These are phyloP conservation scores for Zhengitettix transpicula DNA, from an alignment of 2,888 invertebrate species.

Conservation along the genomic window DNA sequence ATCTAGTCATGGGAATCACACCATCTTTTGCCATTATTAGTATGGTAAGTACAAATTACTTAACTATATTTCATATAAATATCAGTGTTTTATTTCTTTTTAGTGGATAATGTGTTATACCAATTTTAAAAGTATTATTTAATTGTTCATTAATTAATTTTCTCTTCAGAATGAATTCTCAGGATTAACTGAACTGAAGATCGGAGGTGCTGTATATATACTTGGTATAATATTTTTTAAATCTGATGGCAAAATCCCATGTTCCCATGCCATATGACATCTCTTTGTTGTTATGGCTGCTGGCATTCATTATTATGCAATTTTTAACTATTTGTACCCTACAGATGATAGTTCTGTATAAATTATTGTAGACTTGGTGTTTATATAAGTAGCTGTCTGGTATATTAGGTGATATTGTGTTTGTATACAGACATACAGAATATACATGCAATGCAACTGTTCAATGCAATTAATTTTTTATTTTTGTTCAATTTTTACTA, in stretches of 20 bases:
- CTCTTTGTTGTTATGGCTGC: slow-evolving; percentile 82
- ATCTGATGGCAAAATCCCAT: slow-evolving; percentile 82
- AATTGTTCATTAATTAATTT: slow-evolving; percentile 1
- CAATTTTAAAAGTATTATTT: no score
- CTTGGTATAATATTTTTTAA: slow-evolving; percentile 89
- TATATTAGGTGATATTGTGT: no score
- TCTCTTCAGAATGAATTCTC: slow-evolving; percentile 58
- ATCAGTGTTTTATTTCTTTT: no score
- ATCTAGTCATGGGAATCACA: slow-evolving; percentile 74
- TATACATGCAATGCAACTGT: no score
- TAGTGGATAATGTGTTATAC: no score
- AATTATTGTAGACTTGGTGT: no score
- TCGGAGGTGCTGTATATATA: slow-evolving; percentile 78
- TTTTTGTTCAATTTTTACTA: no score
- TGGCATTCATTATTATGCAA: slow-evolving; percentile 74
- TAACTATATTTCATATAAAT: not conserved
- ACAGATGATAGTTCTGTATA: not conserved
- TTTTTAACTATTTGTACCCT: slow-evolving; percentile 55
- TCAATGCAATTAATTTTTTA: no score
- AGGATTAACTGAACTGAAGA: slow-evolving; percentile 66
- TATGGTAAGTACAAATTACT: slow-evolving; percentile 35
- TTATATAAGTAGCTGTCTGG: no score
- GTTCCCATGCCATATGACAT: slow-evolving; percentile 97
- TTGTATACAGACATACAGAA: no score
- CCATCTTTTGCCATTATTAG: slow-evolving; percentile 62